Evolutionary conservation across 2,888 invertebrate genomes (phyloP), one percentile per base, ranked within the genome.

Genomic region (Sesamia inferens): DNA sequence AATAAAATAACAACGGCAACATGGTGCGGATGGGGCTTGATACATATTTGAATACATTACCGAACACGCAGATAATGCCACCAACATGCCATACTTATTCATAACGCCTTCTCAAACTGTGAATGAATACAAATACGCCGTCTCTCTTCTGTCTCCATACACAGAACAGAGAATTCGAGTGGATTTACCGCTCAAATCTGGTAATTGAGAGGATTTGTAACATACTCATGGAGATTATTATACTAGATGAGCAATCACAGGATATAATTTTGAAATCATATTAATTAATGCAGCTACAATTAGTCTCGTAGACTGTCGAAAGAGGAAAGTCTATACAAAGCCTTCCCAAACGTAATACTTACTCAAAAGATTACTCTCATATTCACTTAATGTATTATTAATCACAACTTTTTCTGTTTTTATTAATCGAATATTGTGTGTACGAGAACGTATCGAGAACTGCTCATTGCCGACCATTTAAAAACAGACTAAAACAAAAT

Each of bases 31-130:
- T 93, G 94, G 93, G 91, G 93, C 94, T 93, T 94, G 94, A 95
- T 96, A 96, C 95, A 95, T 96, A 96, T 96, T 96, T 96, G 96
- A 96, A 96, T 96, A 96, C 92, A 96, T 96, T 95, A 96, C 95
- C 85, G 93, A 94, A 93, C 93, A 94, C 93, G 94, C 92, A 94
- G 93, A 94, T 95, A 95, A 94, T 94, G 92, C 94, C 90, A 89
- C 90, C 91, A 90, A 93, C 93, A 93, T 90, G 91, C 90, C 90
- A 93, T 93, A 94, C 94, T 94, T 94, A 95, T 95, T 96, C 95
- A 96, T 95, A 94, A 93, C 94, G 92, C 89, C 92, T 91, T 88
- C 93, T 91, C 92, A 90, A 90, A 90, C 91, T 87, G 90, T 86
- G 87, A 90, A 90, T 93, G 94, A 94, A 95, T 94, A 94, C 92